Conservation (phyloP, 1,140 invertebrate genomes). For the Chrysoperla carnea region DNA sequence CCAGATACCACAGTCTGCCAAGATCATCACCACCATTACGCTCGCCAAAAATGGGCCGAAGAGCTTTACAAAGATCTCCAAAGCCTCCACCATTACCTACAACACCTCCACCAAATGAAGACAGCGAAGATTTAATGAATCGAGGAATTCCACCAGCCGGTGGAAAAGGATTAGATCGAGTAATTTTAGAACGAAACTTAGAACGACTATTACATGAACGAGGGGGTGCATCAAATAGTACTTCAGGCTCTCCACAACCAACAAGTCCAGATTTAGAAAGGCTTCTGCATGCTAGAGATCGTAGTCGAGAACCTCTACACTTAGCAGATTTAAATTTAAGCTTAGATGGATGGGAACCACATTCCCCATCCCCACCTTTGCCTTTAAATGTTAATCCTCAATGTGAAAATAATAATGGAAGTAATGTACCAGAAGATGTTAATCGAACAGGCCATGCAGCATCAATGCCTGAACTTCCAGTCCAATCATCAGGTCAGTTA, state of each 20-base stretch:
- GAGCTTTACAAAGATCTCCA: slow-evolving; percentile 25
- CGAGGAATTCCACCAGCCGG: slow-evolving; percentile 18
- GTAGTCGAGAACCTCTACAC: slow-evolving; percentile 36
- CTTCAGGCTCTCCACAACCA: slow-evolving; percentile 1
- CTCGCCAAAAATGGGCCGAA: slow-evolving; percentile 35
- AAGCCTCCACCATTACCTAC: slow-evolving; percentile 18
- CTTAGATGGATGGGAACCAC: slow-evolving; percentile 24
- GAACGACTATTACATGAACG: slow-evolving; percentile 28
- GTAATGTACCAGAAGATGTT: slow-evolving; percentile 7
- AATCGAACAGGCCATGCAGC: slow-evolving; percentile 29
- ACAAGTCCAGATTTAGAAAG: slow-evolving; percentile 22
- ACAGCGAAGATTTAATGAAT: slow-evolving; percentile 17
- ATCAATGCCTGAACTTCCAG: slow-evolving; percentile 45
- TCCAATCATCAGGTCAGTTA: slow-evolving; percentile 11
- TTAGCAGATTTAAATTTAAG: slow-evolving; percentile 26
- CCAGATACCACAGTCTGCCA: slow-evolving; percentile 7
- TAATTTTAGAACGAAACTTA: slow-evolving; percentile 37
- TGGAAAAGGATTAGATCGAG: slow-evolving; percentile 31
- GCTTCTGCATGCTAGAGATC: slow-evolving; percentile 32
- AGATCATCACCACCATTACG: slow-evolving; percentile 19
- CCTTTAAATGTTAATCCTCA: slow-evolving; percentile 8
- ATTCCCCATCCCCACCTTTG: slow-evolving; percentile 13
- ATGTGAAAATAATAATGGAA: slow-evolving; percentile 6
- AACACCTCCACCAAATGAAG: slow-evolving; percentile 16
- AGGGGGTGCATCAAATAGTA: slow-evolving; percentile 7